Conservation (phyloP, 2,888 invertebrate species). For the Bruchidius siliquastri region DNA sequence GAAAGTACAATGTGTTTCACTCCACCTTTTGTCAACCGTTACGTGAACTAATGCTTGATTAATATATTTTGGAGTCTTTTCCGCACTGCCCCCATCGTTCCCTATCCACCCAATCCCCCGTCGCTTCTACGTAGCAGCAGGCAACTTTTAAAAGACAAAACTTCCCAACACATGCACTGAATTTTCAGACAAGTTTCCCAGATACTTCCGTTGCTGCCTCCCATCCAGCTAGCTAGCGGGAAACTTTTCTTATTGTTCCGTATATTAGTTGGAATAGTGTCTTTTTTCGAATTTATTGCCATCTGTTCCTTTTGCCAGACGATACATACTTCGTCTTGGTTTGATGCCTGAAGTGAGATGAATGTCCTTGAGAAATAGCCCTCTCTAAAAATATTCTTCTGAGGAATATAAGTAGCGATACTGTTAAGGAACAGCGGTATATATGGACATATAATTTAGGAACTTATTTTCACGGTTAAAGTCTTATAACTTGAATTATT, state of each 20-base stretch:
- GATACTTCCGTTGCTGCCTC: conserved; percentile 19
- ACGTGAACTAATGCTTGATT: too few species aligned
- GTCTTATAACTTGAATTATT: too few species aligned
- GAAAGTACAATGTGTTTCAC: too few species aligned
- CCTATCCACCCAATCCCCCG: conserved; percentile 14
- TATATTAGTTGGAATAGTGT: conserved; percentile 27
- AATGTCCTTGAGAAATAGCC: background rate
- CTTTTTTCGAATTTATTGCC: conserved; percentile 19
- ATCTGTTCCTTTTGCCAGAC: conserved; percentile 10
- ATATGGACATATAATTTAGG: too few species aligned
- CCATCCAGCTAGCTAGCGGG: conserved; percentile 12
- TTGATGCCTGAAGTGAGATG: background rate
- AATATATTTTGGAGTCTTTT: background rate
- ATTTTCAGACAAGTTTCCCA: conserved; percentile 23
- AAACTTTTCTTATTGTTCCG: conserved; percentile 31
- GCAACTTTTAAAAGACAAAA: conserved; percentile 28
- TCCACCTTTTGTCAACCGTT: too few species aligned
- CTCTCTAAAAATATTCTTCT: background rate
- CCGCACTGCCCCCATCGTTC: background rate
- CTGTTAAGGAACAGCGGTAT: too few species aligned
- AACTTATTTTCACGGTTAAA: background rate
- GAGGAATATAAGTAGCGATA: background rate
- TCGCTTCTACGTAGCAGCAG: conserved; percentile 5
- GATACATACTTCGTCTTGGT: conserved; percentile 3
- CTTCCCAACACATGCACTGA: conserved; percentile 30